Conservation (phyloP, 2,113 vertebrate species). For the Rhabdomys dilectus region DNA sequence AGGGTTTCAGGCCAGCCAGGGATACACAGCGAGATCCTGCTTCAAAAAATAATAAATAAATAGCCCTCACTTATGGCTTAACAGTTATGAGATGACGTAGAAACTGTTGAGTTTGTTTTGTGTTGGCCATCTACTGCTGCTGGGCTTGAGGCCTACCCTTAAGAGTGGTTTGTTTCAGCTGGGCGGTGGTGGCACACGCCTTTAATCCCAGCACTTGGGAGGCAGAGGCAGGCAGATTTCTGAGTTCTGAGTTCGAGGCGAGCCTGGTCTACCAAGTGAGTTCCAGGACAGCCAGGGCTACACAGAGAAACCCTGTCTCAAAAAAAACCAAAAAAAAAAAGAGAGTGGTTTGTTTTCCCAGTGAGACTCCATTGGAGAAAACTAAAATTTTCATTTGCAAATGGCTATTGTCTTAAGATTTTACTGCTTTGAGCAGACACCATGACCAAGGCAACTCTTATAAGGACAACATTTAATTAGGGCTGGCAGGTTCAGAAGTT, state of each 20-base stretch:
- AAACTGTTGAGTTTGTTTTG: not conserved
- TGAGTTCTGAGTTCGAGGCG: no score
- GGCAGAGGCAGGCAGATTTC: no score
- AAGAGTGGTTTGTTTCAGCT: not conserved
- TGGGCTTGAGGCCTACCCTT: not conserved
- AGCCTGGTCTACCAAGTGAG: no score
- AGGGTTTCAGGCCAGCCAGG: not conserved
- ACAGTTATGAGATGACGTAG: not conserved
- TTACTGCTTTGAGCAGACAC: no score
- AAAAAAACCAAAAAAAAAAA: no score
- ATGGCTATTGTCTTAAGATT: not conserved
- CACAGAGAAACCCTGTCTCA: no score
- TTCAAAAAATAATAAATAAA: not conserved
- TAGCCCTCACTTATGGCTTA: not conserved
- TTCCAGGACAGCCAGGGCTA: no score
- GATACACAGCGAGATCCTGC: not conserved
- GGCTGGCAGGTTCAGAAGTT: no score
- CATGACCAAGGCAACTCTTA: no score
- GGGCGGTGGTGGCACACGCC: no score
- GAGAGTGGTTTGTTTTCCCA: not conserved
- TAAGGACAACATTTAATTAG: no score
- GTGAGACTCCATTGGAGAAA: not conserved
- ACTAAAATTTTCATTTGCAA: not conserved
- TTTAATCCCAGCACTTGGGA: no score
- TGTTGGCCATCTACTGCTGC: not conserved